phyloP scores from a whole-genome alignment of 2,113 vertebrate genomes.

The Chrysochloris asiatica region DNA sequence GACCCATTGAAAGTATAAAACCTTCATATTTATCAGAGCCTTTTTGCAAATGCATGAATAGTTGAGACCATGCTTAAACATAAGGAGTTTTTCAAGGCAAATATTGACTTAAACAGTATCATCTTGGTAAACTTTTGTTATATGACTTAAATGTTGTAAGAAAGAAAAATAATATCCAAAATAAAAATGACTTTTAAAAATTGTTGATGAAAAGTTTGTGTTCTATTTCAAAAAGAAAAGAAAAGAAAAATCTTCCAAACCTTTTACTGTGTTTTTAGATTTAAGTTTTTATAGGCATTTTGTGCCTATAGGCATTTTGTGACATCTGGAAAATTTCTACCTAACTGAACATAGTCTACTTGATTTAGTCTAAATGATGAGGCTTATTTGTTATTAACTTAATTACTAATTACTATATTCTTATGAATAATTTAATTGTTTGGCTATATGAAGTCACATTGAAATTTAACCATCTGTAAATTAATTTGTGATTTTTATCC shows the following conservation, averaged over 20 bases:
- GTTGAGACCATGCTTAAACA: not conserved
- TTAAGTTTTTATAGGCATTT: constrained; percentile 57
- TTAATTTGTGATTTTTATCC: constrained; percentile 33
- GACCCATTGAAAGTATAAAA: not conserved
- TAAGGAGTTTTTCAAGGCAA: constrained; percentile 29
- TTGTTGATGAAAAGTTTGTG: constrained; percentile 8
- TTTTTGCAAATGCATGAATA: not conserved
- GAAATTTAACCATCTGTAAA: constrained; percentile 48
- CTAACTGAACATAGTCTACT: constrained; percentile 71
- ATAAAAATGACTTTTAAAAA: not conserved
- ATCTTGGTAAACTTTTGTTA: not conserved
- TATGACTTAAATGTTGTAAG: not conserved
- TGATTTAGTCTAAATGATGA: constrained; percentile 73
- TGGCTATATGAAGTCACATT: constrained; percentile 30
- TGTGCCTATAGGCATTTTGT: constrained; percentile 57
- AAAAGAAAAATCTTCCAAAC: not conserved
- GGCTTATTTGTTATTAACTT: constrained; percentile 65
- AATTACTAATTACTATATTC: constrained; percentile 60
- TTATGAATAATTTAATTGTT: constrained; percentile 64
- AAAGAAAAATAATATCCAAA: not conserved
- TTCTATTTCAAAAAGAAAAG: not conserved
- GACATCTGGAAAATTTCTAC: constrained; percentile 76
- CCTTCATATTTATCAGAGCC: constrained; percentile 26
- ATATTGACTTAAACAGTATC: not conserved
- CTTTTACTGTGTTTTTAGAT: constrained; percentile 20